Evolutionary conservation across 2,113 vertebrate genomes (phyloP).

Genomic region (Sakesphorus luctuosus): DNA sequence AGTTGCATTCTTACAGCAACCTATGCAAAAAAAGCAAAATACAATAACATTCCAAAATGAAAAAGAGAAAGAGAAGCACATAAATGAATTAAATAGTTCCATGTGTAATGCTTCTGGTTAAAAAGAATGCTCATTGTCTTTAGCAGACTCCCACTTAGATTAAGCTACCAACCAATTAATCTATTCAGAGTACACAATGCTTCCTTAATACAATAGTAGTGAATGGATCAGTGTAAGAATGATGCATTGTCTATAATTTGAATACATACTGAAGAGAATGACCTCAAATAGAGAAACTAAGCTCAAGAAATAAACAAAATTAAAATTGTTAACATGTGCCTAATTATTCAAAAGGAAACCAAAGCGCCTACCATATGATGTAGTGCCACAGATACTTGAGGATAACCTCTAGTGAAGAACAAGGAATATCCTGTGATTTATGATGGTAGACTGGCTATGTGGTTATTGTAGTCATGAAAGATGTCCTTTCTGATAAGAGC

Average conservation of each 20-base stretch:
- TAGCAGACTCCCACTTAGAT: slow-evolving; percentile 26
- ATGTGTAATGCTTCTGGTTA: background rate
- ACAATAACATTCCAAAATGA: slow-evolving; percentile 46
- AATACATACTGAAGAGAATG: background rate
- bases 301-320: background rate
- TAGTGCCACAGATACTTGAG: background rate
- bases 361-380: background rate
- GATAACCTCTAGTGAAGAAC: slow-evolving; percentile 12
- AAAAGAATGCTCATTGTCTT: slow-evolving; percentile 12
- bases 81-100: slow-evolving; percentile 27
- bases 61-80: slow-evolving; percentile 10
- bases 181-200: background rate
- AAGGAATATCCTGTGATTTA: slow-evolving; percentile 48
- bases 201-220: background rate
- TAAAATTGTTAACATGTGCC: slow-evolving; percentile 2
- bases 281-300: background rate
- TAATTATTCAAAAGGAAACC: background rate
- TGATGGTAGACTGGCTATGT: background rate
- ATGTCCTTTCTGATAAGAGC: slow-evolving; percentile 41
- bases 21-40: slow-evolving; percentile 30
- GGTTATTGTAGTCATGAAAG: slow-evolving; percentile 43
- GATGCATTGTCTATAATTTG: background rate
- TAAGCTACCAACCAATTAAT: slow-evolving; percentile 39
- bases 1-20: slow-evolving; percentile 17
- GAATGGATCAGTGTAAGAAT: background rate